Evolutionary conservation across 1,140 invertebrate genomes (phyloP), one percentile per base, ranked within the genome.

Genomic region (Coptotermes formosanus): DNA sequence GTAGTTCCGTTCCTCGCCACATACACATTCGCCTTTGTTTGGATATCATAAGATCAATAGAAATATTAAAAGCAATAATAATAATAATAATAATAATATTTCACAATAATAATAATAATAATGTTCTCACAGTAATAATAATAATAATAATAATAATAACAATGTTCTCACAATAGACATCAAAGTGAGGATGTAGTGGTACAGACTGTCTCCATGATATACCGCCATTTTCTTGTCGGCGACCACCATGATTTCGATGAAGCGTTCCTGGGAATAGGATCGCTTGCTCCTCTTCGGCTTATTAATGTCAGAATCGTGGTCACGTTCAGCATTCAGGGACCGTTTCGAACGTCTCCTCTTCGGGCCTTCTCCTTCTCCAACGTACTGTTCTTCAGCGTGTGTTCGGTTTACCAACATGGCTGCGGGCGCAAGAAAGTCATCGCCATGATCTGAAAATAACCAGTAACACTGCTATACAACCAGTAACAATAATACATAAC

Each of bases 231-330:
- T 95, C 23, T 91, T 90, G 89, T 97, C 97, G 45, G 96, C 95
- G 7, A 96, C 96, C 14, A 97, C 93, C 90, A 97, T 92, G 52
- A 97, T 93, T 91, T 97, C 96, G 59, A 97, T 93, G 88, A 94
- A 95, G 89, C 95, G 94, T 87, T 95, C 93, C 88, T 92, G 92
- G 2, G 38, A 21, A 4, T 64, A 86, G 2, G 45, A 43, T 48
- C 38, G 69, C 30, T 48, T 82, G 30, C 38, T 44, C 8, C 85
- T 64, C 1, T 44, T n/a, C 2, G 64, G 25, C 64, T 2, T 30
- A 12, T n/a, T 6, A 0, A 8, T 12, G 14, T 16, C 52, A 55
- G 52, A 8, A 19, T 55, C 52, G 1, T 55, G 1, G 19, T 55
- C 12, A 21, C 2, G 19, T 19, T 55, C 52, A n/a, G 3, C n/a